Percentiles rank a stretch among this genome's conserved stretches.
Evolutionary conservation across 2,113 vertebrate genomes (phyloP).

Genomic region (Malurus melanocephalus): DNA sequence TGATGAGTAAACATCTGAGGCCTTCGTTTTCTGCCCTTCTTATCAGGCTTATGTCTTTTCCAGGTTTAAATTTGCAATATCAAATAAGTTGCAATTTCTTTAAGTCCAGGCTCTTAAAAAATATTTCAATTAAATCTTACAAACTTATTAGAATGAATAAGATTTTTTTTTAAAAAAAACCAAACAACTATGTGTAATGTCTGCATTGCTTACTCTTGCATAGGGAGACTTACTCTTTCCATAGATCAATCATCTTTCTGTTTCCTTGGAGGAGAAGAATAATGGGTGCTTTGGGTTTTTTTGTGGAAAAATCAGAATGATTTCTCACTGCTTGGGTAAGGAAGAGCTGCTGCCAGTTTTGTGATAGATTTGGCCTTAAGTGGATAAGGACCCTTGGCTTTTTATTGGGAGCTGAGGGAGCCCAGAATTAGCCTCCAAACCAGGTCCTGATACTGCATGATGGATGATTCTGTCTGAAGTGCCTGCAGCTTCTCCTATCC

Average conservation of each 20-base stretch:
- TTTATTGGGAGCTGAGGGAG: conserved; percentile 10
- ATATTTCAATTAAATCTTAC: not conserved
- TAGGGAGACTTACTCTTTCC: not conserved
- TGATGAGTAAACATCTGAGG: not conserved
- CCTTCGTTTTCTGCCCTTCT: not conserved
- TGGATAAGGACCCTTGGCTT: conserved; percentile 11
- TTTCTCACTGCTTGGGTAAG: conserved; percentile 1
- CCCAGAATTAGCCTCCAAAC: conserved; percentile 21
- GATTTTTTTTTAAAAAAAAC: not conserved
- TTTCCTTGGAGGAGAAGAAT: not conserved
- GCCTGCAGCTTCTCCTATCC: conserved; percentile 25
- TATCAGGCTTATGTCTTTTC: not conserved
- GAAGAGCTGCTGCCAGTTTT: not conserved
- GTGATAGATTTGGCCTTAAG: conserved; percentile 10
- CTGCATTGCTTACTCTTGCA: not conserved
- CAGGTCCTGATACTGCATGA: conserved; percentile 18
- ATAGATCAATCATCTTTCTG: not conserved
- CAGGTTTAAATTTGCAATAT: not conserved
- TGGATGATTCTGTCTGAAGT: conserved; percentile 38
- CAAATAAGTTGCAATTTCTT: not conserved
- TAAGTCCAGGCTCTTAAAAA: not conserved
- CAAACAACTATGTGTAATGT: not conserved
- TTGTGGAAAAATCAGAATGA: not conserved
- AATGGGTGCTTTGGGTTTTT: not conserved
- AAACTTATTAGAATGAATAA: not conserved